These are phyloP conservation scores for Aplochiton taeniatus DNA, from an alignment of 2,797 vertebrate species.

Conservation along the genomic window DNA sequence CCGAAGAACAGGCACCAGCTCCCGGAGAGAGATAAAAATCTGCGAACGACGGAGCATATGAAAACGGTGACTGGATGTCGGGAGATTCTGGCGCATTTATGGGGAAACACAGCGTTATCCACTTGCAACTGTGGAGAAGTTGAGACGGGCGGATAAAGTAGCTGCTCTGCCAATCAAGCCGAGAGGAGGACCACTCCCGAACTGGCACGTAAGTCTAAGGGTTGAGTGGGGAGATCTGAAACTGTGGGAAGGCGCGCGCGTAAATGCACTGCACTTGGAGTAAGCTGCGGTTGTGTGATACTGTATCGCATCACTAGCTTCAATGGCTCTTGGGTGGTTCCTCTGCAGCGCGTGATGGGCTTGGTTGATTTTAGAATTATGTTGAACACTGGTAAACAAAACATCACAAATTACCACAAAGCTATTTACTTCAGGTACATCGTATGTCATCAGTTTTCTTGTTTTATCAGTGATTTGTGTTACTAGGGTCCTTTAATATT, in stretches of 20 bases:
- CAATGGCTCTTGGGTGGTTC: constrained; percentile 23
- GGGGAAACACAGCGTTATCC: constrained; percentile 39
- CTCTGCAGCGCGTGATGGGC: not conserved
- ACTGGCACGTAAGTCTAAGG: constrained; percentile 87
- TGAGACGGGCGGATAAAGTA: constrained; percentile 51
- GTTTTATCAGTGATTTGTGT: too few relatives aligned
- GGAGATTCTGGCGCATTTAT: constrained; percentile 65
- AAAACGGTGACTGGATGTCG: constrained; percentile 42
- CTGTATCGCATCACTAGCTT: constrained; percentile 48
- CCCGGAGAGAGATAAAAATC: constrained; percentile 24
- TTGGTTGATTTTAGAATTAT: not conserved
- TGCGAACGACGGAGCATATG: constrained; percentile 64
- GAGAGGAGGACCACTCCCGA: constrained; percentile 81
- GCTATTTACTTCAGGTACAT: too few relatives aligned
- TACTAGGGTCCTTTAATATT: not conserved
- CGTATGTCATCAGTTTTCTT: too few relatives aligned
- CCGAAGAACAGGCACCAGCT: constrained; percentile 36
- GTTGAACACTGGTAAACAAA: constrained; percentile 1
- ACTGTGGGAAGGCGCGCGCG: constrained; percentile 5
- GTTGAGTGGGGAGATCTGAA: constrained; percentile 21
- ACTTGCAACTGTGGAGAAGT: constrained; percentile 27
- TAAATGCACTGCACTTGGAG: constrained; percentile 16
- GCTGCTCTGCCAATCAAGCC: constrained; percentile 83
- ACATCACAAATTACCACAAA: not conserved
- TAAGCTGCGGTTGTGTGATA: constrained; percentile 66